Conservation (phyloP, 1,140 invertebrate species). For the Drosophila lowei region DNA sequence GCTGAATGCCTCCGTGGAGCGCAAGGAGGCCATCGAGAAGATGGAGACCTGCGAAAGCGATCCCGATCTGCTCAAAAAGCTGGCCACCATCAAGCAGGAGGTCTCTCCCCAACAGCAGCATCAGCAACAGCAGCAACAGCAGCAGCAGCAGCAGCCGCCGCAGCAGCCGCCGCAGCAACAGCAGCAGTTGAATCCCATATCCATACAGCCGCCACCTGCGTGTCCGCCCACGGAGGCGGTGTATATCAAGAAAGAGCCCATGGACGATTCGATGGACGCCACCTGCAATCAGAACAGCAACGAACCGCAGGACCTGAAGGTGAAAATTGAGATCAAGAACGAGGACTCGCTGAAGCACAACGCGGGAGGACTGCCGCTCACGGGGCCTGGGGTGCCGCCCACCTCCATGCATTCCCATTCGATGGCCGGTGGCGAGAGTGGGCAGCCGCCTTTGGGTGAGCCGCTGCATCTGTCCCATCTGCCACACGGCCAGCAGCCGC, state of each 20-base stretch:
- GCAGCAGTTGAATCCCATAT: slow-evolving; percentile 52
- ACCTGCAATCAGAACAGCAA: slow-evolving; percentile 82
- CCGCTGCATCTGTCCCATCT: slow-evolving; percentile 64
- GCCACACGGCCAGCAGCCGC: slow-evolving; percentile 45
- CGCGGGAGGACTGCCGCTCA: slow-evolving; percentile 40
- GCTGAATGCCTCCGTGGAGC: slow-evolving; percentile 74
- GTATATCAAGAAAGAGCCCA: slow-evolving; percentile 83
- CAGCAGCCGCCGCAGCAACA: slow-evolving; percentile 64
- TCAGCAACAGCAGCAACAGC: slow-evolving; percentile 1
- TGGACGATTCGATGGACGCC: slow-evolving; percentile 82
- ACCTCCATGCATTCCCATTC: slow-evolving; percentile 40
- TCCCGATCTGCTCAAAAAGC: slow-evolving; percentile 78
- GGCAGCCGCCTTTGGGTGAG: slow-evolving; percentile 28
- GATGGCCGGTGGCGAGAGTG: slow-evolving; percentile 19
- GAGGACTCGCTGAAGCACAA: slow-evolving; percentile 65
- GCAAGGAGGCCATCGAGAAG: slow-evolving; percentile 71
- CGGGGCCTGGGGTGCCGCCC: slow-evolving; percentile 37
- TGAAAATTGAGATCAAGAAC: slow-evolving; percentile 82
- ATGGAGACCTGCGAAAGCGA: slow-evolving; percentile 71
- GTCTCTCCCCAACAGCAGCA: slow-evolving; percentile 44
- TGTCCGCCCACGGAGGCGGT: slow-evolving; percentile 56
- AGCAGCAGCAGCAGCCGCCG: slow-evolving; percentile 64
- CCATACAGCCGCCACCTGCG: slow-evolving; percentile 42
- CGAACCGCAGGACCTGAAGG: slow-evolving; percentile 82
- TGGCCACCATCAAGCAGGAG: slow-evolving; percentile 82